Base-by-base conservation (phyloP, 2,797 vertebrate genomes). In the Acanthiza pusilla region DNA sequence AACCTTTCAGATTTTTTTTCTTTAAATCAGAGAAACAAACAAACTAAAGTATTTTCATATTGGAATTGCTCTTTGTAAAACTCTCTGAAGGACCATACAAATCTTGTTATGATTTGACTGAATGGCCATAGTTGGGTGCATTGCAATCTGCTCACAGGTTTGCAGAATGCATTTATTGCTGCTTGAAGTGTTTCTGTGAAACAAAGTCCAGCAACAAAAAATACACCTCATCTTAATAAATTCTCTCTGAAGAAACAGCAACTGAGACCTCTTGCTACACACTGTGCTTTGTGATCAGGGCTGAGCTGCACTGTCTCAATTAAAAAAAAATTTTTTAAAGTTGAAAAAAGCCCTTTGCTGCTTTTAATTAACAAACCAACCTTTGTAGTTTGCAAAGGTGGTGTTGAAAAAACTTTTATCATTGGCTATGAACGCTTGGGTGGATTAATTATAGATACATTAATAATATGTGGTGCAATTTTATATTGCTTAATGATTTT, bases 391-490 rank as follows among this genome's bases (percentile, higher is more conserved):
- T 9, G 22, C 13, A 22, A 45, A 11, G 14, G 5, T 55, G 29
- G 13, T 23, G 19, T 40, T 18, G 10, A 27, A 85, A 53, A n/a
- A 22, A 10, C 22, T 53, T n/a, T 26, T 79, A 5, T 57, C 8
- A 43, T 26, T 91, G 42, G 77, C 93, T 93, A 82, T 32, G 58
- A 48, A 19, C 53, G 25, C 43, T 78, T 73, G 27, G 74, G 58
- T 57, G 23, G 65, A 81, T 96, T 95, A 96, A 96, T 96, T 96
- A 91, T 76, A 65, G 50, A 73, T 79, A 58, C 26, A 88, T 91
- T 93, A 95, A 94, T 96, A 95, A 97, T 85, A 54, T 66, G 78
- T 88, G 67, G 8, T 54, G 32, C 34, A 40, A 43, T 40, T 30
- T 91, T 92, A 19, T 76, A 85, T 95, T 96, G 79, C 34, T 85